These are phyloP conservation scores for Brachionus rotundiformis DNA, from an alignment of 1,140 invertebrate species.

Conservation along the genomic window DNA sequence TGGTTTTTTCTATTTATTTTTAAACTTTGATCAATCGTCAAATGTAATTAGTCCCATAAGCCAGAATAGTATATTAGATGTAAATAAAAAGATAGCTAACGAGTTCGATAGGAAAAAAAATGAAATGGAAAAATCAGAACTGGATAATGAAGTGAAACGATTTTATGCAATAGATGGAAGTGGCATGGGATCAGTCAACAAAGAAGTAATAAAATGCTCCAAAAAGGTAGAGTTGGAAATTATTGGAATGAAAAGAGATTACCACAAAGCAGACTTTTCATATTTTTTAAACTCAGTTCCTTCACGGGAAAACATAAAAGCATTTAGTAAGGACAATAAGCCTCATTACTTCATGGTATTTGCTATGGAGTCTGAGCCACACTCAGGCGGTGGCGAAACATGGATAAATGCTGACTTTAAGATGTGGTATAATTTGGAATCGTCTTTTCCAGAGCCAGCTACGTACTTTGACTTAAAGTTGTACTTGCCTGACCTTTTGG, in stretches of 20 bases:
- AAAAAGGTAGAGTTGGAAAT: slow-evolving; percentile 35
- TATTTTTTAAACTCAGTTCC: slow-evolving; percentile 45
- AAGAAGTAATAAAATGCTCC: slow-evolving; percentile 25
- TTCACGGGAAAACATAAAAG: slow-evolving; percentile 14
- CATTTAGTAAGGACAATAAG: slow-evolving; percentile 21
- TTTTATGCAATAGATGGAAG: slow-evolving; percentile 30
- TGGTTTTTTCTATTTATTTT: slow-evolving; percentile 11
- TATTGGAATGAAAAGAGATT: not conserved
- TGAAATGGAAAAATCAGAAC: not conserved
- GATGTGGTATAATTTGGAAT: slow-evolving; percentile 51
- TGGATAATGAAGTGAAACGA: not conserved
- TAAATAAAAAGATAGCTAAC: not conserved
- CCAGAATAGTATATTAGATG: not conserved
- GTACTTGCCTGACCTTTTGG: slow-evolving; percentile 24
- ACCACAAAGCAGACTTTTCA: slow-evolving; percentile 31
- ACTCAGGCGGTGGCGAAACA: not conserved
- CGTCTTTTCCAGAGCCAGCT: slow-evolving; percentile 47
- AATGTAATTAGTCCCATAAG: not conserved
- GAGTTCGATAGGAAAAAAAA: not conserved
- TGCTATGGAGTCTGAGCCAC: slow-evolving; percentile 36
- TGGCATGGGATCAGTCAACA: slow-evolving; percentile 18
- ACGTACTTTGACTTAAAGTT: slow-evolving; percentile 45
- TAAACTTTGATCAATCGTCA: not conserved
- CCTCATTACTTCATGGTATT: slow-evolving; percentile 47
- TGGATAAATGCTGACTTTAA: slow-evolving; percentile 41